These are phyloP conservation scores for Drosophila pseudoobscura DNA, from an alignment of 1,140 invertebrate species.

Conservation along the genomic window DNA sequence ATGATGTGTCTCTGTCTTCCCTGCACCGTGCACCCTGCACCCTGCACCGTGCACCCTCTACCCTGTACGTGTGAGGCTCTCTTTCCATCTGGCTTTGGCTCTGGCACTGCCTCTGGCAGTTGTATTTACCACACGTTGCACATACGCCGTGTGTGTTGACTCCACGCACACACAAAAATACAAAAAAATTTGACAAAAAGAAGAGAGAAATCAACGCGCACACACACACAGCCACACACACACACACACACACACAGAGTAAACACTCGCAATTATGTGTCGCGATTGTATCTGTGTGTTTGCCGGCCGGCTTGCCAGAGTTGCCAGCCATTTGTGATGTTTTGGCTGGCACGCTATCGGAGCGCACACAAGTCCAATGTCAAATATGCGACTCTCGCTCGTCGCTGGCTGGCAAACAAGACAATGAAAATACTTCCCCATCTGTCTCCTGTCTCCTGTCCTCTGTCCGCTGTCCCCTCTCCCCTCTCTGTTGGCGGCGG, in stretches of 20 bases:
- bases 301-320: conserved; percentile 52
- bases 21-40: too few relatives aligned
- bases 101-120: too few relatives aligned
- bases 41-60: conserved; percentile 1
- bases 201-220: conserved; percentile 55
- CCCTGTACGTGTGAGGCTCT: not conserved
- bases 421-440: conserved; percentile 76
- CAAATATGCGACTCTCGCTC: conserved; percentile 68
- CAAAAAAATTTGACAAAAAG: conserved; percentile 28
- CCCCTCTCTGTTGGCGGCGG: conserved; percentile 39
- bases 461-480: not conserved
- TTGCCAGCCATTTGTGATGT: conserved; percentile 76
- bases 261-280: conserved; percentile 76
- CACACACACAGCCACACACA: conserved; percentile 37
- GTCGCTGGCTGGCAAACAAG: conserved; percentile 65
- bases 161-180: conserved; percentile 13
- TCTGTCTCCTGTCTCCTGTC: conserved; percentile 38
- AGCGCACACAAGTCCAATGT: conserved; percentile 74
- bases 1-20: conserved; percentile 61
- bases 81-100: conserved; percentile 21
- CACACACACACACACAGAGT: conserved; percentile 41
- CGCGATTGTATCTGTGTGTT: conserved; percentile 13
- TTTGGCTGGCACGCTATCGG: conserved; percentile 72
- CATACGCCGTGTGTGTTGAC: conserved; percentile 70
- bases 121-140: conserved; percentile 69